A percentile compares a stretch with the other conserved stretches of the same genome.
Evolutionary conservation across 2,113 vertebrate species (phyloP).

Genomic region (Galeopterus variegatus): DNA sequence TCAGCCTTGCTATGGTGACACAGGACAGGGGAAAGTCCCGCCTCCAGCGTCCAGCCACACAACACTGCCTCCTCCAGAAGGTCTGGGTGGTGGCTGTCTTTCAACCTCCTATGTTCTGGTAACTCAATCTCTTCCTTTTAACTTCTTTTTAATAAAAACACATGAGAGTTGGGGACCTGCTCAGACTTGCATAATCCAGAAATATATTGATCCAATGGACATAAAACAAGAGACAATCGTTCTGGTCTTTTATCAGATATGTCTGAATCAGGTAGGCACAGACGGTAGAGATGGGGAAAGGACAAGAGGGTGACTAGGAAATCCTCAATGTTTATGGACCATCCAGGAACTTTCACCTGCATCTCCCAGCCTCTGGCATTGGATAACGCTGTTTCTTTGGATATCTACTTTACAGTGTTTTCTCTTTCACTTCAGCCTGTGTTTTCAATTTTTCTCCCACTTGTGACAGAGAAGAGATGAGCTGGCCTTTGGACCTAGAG

Average conservation of each 20-base stretch:
- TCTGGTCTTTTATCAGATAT: background rate
- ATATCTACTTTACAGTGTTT: background rate
- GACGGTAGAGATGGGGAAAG: background rate
- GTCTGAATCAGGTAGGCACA: background rate
- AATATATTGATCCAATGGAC: background rate
- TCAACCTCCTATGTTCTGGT: background rate
- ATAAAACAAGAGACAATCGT: background rate
- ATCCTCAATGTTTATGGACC: background rate
- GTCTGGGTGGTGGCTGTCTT: background rate
- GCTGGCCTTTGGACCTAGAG: background rate
- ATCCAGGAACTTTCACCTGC: background rate
- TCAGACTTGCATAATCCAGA: background rate
- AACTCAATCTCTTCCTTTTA: background rate
- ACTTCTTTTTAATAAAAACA: background rate
- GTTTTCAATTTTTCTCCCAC: background rate
- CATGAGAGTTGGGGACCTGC: background rate
- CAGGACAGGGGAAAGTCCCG: background rate
- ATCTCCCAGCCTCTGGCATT: background rate
- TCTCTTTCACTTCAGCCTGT: background rate
- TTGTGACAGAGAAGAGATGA: background rate
- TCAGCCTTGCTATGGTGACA: background rate
- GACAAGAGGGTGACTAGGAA: background rate
- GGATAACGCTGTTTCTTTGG: background rate
- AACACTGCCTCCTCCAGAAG: background rate
- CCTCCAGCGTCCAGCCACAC: background rate